Evolutionary conservation across 2,797 vertebrate genomes (phyloP).

Genomic region (Limnodromus scolopaceus): DNA sequence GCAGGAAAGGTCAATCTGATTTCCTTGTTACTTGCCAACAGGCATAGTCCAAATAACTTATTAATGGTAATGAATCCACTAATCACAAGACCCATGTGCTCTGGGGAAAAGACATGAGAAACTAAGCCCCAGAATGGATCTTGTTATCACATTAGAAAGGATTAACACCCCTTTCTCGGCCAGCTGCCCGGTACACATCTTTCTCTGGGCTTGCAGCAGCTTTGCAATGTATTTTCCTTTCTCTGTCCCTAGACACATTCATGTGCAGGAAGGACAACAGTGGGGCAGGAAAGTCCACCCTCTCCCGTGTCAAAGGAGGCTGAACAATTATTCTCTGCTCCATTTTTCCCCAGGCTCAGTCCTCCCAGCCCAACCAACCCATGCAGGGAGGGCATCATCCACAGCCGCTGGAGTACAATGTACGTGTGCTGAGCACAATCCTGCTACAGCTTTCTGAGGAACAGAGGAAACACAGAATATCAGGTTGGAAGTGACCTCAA

Average conservation of each 20-base stretch:
- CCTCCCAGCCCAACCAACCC: neutral
- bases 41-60: neutral
- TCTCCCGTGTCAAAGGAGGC: neutral
- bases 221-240: neutral
- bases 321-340: neutral
- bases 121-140: neutral
- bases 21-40: neutral
- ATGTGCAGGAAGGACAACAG: neutral
- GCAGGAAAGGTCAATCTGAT: neutral
- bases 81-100: neutral
- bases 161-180: constrained; percentile 4
- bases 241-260: fast-evolving
- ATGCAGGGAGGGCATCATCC: neutral
- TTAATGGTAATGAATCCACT: neutral
- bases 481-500: neutral
- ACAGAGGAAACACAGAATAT: neutral
- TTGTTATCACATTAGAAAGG: constrained; percentile 7
- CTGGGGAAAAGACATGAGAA: neutral
- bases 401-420: fast-evolving
- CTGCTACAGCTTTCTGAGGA: neutral
- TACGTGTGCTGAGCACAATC: neutral
- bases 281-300: neutral
- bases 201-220: neutral
- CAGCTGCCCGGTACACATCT: neutral
- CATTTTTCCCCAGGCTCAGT: neutral